Evolutionary conservation across 2,888 invertebrate genomes (phyloP).

Genomic region (Monoplex corrugatus): DNA sequence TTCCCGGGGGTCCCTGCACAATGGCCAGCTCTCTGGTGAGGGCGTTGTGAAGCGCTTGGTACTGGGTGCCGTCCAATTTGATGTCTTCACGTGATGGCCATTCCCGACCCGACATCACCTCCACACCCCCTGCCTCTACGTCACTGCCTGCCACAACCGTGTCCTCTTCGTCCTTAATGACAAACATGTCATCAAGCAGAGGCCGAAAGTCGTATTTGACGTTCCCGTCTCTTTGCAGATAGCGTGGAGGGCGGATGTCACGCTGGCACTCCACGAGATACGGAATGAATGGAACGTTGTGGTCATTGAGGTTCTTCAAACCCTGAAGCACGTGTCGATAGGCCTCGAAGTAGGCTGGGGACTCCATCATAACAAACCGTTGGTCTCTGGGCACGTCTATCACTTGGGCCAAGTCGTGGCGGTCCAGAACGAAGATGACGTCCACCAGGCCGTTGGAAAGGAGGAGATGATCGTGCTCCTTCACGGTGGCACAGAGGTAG

Average conservation of each 20-base stretch:
- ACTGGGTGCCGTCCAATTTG: constrained; percentile 75
- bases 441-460: constrained; percentile 69
- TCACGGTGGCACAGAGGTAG: constrained; percentile 86
- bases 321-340: constrained; percentile 89
- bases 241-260: constrained; percentile 64
- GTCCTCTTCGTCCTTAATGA: constrained; percentile 55
- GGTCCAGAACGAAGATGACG: constrained; percentile 63
- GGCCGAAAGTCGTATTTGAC: constrained; percentile 61
- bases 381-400: constrained; percentile 49
- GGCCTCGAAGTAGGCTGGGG: constrained; percentile 91
- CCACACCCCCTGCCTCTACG: constrained; percentile 9
- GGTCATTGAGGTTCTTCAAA: constrained; percentile 85
- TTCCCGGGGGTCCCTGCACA: constrained; percentile 89
- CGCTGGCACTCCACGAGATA: constrained; percentile 66
- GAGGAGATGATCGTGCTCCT: constrained; percentile 65
- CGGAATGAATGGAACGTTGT: constrained; percentile 67
- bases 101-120: constrained; percentile 10
- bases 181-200: constrained; percentile 61
- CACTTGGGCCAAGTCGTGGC: constrained; percentile 45
- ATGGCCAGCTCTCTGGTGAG: constrained; percentile 77
- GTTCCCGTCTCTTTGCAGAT: constrained; percentile 56
- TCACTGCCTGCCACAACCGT: constrained; percentile 27
- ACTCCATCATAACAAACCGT: constrained; percentile 87
- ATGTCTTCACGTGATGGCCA: constrained; percentile 65
- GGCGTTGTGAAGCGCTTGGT: constrained; percentile 72